A percentile compares a stretch with the other conserved stretches of the same genome.
Conservation (phyloP, 2,888 invertebrate species). For the Arctia plantaginis region DNA sequence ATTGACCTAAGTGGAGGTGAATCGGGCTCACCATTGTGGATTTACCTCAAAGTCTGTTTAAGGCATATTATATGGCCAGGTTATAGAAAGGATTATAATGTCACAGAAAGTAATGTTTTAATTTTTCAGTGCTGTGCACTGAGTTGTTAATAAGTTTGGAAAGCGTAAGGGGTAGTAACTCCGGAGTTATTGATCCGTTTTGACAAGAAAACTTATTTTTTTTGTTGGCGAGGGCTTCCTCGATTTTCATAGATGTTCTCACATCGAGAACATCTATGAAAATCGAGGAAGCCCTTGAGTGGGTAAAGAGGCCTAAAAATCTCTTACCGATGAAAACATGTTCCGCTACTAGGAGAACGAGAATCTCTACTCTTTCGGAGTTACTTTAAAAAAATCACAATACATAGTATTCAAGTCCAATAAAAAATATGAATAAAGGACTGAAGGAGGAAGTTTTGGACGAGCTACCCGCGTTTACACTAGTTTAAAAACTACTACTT, state of each 20-base stretch:
- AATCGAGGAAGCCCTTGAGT: neutral
- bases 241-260: neutral
- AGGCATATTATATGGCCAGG: conserved; percentile 16
- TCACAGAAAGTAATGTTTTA: conserved; percentile 24
- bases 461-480: neutral
- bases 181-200: too few relatives aligned
- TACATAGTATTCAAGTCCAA: neutral
- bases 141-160: neutral
- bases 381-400: neutral
- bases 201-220: too few relatives aligned
- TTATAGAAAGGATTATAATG: conserved; percentile 17
- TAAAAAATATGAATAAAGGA: neutral
- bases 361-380: too few relatives aligned
- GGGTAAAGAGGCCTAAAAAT: neutral
- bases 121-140: conserved; percentile 17
- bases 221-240: too few relatives aligned
- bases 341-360: too few relatives aligned
- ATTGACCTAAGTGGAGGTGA: conserved; percentile 39
- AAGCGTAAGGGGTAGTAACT: neutral
- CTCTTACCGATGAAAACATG: too few relatives aligned
- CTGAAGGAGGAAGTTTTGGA: neutral
- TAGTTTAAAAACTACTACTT: neutral
- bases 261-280: too few relatives aligned
- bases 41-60: conserved; percentile 34
- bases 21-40: conserved; percentile 25